Percentiles rank a stretch among this genome's conserved stretches.
These are phyloP conservation scores for Agapostemon virescens DNA, from an alignment of 2,888 invertebrate genomes.

Conservation along the genomic window DNA sequence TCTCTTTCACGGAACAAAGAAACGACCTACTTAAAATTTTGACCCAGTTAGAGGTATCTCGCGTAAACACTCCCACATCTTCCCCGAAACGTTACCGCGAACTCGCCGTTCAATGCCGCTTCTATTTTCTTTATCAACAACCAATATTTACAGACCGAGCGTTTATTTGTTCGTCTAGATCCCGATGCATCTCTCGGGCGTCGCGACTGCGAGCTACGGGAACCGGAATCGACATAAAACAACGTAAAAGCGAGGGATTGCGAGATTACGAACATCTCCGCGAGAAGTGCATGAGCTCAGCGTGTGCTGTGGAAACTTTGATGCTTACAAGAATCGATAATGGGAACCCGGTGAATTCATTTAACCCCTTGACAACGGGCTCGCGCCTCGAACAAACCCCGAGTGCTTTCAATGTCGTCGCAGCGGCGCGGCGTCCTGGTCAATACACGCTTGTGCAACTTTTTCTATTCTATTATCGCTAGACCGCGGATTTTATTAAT, in stretches of 20 bases:
- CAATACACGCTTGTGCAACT: not conserved
- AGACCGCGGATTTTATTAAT: not conserved
- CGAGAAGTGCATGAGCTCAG: not conserved
- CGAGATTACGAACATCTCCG: not conserved
- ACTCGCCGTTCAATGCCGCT: not conserved
- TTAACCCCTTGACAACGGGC: not conserved
- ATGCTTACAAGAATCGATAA: conserved; percentile 31
- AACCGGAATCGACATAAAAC: not conserved
- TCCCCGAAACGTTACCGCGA: not conserved
- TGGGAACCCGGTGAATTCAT: not conserved
- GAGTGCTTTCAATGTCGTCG: not conserved
- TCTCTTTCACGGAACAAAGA: not conserved
- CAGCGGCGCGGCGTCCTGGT: not conserved
- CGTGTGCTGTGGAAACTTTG: conserved; percentile 17
- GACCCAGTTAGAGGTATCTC: not conserved
- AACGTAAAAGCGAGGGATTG: not conserved
- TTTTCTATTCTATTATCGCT: not conserved
- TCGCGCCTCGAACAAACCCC: not conserved
- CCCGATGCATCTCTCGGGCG: not conserved
- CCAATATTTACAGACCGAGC: not conserved
- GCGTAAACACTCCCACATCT: not conserved
- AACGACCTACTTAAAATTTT: conserved; percentile 2
- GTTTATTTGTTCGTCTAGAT: not conserved
- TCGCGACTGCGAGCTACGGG: not conserved
- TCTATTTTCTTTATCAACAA: not conserved